Evolutionary conservation across 1,140 invertebrate genomes (phyloP).

Genomic region (Uloborus diversus): DNA sequence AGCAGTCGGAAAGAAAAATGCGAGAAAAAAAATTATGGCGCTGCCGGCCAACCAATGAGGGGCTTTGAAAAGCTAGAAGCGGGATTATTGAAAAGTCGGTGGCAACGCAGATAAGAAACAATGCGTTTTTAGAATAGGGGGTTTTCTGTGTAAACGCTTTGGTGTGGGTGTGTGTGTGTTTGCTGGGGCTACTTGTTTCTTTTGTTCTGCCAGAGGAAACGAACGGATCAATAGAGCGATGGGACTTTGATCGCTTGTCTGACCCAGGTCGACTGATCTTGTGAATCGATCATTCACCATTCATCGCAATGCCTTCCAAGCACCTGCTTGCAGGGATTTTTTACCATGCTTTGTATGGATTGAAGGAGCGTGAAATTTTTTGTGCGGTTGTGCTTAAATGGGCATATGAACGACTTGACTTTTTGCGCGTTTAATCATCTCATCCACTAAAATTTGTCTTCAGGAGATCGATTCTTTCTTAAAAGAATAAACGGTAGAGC

Average conservation of each 20-base stretch:
- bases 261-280: slow-evolving; percentile 18
- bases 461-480: no score
- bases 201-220: slow-evolving; percentile 20
- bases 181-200: slow-evolving; percentile 15
- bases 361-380: no score
- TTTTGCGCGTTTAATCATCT: no score
- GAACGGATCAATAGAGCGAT: slow-evolving; percentile 36
- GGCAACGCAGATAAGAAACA: slow-evolving; percentile 53
- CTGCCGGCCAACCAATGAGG: slow-evolving; percentile 32
- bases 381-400: no score
- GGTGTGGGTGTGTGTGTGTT: no score
- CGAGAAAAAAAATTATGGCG: neutral
- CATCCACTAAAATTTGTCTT: no score
- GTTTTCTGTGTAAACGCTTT: slow-evolving; percentile 9
- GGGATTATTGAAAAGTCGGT: slow-evolving; percentile 55
- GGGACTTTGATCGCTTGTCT: slow-evolving; percentile 48
- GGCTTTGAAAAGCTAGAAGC: slow-evolving; percentile 11
- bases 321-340: slow-evolving; percentile 11
- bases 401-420: no score
- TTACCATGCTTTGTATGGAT: neutral
- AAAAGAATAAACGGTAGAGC: no score
- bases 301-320: slow-evolving; percentile 39
- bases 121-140: slow-evolving; percentile 35
- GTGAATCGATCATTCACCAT: slow-evolving; percentile 45
- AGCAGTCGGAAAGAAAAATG: slow-evolving; percentile 17